A percentile compares a stretch with the other conserved stretches of the same genome.
phyloP scores from a whole-genome alignment of 2,113 vertebrate genomes.

The Notothenia rossii region DNA sequence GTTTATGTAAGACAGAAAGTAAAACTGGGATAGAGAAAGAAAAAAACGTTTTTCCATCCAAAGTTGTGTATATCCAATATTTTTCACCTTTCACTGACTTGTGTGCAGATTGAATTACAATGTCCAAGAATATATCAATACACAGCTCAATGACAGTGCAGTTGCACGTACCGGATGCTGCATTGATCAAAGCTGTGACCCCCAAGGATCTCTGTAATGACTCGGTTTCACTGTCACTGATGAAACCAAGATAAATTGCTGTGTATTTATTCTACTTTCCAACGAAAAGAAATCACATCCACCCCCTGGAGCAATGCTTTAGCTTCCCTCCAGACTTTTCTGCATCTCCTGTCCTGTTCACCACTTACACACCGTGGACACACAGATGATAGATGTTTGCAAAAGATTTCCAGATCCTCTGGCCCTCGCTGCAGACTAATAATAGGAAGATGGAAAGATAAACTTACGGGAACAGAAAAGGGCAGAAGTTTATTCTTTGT shows the following conservation, averaged over 20 bases:
- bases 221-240: background rate
- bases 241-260: background rate
- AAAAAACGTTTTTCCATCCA: background rate
- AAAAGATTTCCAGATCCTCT: constrained; percentile 29
- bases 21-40: background rate
- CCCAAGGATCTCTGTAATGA: background rate
- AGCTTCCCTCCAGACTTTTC: background rate
- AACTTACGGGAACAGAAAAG: constrained; percentile 37
- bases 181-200: constrained; percentile 8
- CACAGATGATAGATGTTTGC: constrained; percentile 11
- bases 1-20: background rate
- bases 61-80: background rate
- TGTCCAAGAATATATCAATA: background rate
- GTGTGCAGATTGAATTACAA: background rate
- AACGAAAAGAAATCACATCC: background rate
- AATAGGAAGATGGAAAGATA: constrained; percentile 53
- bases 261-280: constrained; percentile 14
- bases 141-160: background rate
- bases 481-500: constrained; percentile 18
- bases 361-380: background rate
- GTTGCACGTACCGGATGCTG: background rate
- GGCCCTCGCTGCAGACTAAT: constrained; percentile 27
- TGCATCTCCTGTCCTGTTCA: constrained; percentile 20
- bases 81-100: background rate
- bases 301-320: background rate